Evolutionary conservation across 2,888 invertebrate species (phyloP), one percentile per base, ranked within the genome.

Genomic region (Oscheius myriophilus): DNA sequence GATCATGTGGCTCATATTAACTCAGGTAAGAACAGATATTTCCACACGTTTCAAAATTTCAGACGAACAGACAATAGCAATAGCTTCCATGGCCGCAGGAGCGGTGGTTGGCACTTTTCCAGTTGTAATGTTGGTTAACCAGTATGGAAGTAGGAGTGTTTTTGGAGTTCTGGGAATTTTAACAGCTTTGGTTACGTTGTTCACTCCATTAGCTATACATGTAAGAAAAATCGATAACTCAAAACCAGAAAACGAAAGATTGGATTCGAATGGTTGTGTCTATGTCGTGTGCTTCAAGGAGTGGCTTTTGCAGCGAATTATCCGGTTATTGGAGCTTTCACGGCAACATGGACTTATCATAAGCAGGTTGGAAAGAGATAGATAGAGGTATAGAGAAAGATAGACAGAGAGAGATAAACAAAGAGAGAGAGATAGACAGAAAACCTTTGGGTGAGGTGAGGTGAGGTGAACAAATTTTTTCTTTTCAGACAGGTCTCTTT

Each of bases 271-370:
- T 83, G 72, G 51, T 66, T 76, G 11, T 57, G 82, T 39, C 75
- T 70, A 0, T 67, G 67, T 11, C 75, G 82, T 14, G 66, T 76
- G 25, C 67, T 83, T 33, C 82, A 82, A 69, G 81, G 80, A 23
- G 54, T 83, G 41, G 82, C 82, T 4, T 82, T 82, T 49, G 81
- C 82, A 11, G 77, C 73, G n/a, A 82, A 82, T 64, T 83, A 83
- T 52, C 82, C 82, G 1, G 79, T 73, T 11, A 82, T 82, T 57
- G 82, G 82, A n/a, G 75, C 79, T 2, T 82, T 82, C 52, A 76
- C 79, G 11, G 72, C 75, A 9, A 77, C 80, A 64, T 82, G 81
- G 80, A 77, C 81, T 1, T 82, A 82, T 63, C 81, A 76, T 59
- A 82, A 82, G 64, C 82, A 81, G 61, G 67, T 63, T 9, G 7